Percentiles rank a stretch among this genome's conserved stretches.
Evolutionary conservation across 2,113 vertebrate species (phyloP).

Genomic region (Antennarius striatus): DNA sequence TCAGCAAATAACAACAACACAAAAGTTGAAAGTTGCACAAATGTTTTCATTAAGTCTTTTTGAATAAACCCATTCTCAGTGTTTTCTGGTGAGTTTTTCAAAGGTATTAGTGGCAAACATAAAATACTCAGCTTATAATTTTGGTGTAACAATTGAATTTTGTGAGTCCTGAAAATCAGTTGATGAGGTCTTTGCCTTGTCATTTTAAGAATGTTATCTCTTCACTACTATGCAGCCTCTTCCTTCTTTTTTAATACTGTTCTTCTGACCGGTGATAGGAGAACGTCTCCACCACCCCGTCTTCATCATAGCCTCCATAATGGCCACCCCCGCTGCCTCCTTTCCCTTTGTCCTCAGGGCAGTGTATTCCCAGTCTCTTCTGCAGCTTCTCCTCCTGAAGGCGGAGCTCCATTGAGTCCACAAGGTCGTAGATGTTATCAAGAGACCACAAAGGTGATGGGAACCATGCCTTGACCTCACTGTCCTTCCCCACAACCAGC

Average conservation of each 20-base stretch:
- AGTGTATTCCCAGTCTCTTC: conserved; percentile 76
- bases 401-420: conserved; percentile 80
- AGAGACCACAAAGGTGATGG: conserved; percentile 80
- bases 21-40: neutral
- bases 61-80: conserved; percentile 6
- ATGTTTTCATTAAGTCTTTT: conserved; percentile 7
- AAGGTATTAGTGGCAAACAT: conserved; percentile 7
- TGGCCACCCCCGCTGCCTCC: conserved; percentile 21
- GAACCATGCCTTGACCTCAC: conserved; percentile 80
- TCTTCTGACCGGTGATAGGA: conserved; percentile 60
- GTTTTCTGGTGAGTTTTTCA: conserved; percentile 9
- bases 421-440: conserved; percentile 80
- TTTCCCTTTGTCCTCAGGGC: conserved; percentile 63
- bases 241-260: conserved; percentile 23
- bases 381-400: conserved; percentile 79
- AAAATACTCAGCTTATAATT: conserved; percentile 15
- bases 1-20: conserved; percentile 10
- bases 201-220: neutral
- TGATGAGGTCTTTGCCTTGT: conserved; percentile 4
- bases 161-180: conserved; percentile 13
- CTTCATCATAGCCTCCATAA: conserved; percentile 57
- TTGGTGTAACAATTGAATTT: too few relatives aligned
- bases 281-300: conserved; percentile 48
- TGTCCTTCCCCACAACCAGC: conserved; percentile 80
- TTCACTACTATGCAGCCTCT: neutral